Evolutionary conservation across 2,113 vertebrate species (phyloP).

Genomic region (Nicator chloris): DNA sequence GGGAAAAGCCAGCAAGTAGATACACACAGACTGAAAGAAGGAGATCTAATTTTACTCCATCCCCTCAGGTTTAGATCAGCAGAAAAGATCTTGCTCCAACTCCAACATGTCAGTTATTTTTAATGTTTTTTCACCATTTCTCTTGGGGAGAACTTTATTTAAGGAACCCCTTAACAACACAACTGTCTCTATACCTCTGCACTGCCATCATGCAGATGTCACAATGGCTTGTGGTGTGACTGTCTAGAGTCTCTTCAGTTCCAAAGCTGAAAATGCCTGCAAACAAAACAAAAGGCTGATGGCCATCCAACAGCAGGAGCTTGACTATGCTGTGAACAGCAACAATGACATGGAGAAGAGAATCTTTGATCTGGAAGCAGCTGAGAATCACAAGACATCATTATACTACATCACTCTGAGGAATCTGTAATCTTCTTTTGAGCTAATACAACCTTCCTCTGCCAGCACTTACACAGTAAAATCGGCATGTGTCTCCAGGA

Average conservation of each 20-base stretch:
- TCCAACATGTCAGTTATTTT: not conserved
- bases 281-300: not conserved
- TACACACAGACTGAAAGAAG: not conserved
- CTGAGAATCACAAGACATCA: conserved; percentile 43
- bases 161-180: not conserved
- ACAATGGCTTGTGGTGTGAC: not conserved
- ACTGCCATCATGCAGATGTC: not conserved
- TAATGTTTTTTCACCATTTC: not conserved
- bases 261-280: not conserved
- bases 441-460: conserved; percentile 1
- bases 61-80: not conserved
- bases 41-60: not conserved
- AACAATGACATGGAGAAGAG: not conserved
- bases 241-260: not conserved
- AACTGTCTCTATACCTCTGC: not conserved
- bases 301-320: not conserved
- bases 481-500: not conserved
- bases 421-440: conserved; percentile 36
- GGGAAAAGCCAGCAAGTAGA: not conserved
- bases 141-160: not conserved
- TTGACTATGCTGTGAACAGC: not conserved
- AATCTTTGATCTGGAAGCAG: conserved; percentile 37
- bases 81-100: not conserved
- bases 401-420: not conserved
- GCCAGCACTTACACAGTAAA: not conserved